These are phyloP conservation scores for Coptodon rendalli DNA, from an alignment of 2,113 vertebrate genomes.

Conservation along the genomic window DNA sequence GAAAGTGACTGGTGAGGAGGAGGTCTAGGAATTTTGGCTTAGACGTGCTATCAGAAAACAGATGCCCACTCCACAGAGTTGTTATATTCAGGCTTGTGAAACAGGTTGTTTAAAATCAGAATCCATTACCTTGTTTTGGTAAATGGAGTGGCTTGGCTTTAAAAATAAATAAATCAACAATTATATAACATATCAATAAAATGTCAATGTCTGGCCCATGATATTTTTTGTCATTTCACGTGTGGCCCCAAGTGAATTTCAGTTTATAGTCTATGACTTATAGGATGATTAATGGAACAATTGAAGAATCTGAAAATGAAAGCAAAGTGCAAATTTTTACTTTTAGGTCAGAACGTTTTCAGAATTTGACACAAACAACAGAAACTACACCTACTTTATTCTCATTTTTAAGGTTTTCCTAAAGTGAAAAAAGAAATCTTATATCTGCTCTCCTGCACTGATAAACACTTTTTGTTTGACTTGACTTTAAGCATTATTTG, in stretches of 20 bases:
- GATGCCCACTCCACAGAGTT: neutral
- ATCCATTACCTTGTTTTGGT: neutral
- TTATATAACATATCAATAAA: neutral
- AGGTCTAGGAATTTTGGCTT: rapidly evolving
- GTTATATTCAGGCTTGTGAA: neutral
- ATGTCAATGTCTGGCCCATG: neutral
- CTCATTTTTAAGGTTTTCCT: neutral
- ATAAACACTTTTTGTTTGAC: neutral
- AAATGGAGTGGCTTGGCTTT: neutral
- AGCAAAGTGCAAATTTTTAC: neutral
- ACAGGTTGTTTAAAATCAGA: neutral
- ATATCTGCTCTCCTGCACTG: neutral
- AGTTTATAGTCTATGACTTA: neutral
- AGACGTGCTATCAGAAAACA: neutral
- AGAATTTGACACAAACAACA: neutral
- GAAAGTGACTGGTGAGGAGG: neutral
- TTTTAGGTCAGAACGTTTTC: neutral
- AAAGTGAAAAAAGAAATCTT: neutral
- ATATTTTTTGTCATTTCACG: neutral
- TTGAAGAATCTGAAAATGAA: neutral
- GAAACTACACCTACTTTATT: neutral
- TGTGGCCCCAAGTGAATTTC: neutral
- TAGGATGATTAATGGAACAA: rapidly evolving
- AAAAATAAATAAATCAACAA: neutral
- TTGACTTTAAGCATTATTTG: neutral